These are phyloP conservation scores for Hemicordylus capensis DNA, from an alignment of 2,113 vertebrate genomes.

Conservation along the genomic window DNA sequence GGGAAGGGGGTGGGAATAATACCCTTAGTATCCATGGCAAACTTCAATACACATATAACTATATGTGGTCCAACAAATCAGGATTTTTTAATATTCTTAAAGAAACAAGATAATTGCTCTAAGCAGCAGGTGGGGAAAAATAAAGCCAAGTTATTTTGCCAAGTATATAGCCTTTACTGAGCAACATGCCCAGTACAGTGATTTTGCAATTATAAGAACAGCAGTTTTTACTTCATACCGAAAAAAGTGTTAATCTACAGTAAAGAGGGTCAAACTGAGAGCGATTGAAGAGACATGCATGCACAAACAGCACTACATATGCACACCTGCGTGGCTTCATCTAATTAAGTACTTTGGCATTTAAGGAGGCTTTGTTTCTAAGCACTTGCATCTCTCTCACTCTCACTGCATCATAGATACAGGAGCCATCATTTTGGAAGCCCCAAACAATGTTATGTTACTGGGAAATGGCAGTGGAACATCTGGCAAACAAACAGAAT, in stretches of 20 bases:
- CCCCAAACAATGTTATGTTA: slow-evolving; percentile 3
- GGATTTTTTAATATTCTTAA: slow-evolving; percentile 19
- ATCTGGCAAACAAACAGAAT: slow-evolving; percentile 29
- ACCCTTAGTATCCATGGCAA: neutral
- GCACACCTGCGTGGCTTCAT: neutral
- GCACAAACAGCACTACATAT: neutral
- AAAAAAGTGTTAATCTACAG: slow-evolving; percentile 6
- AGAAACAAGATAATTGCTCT: slow-evolving; percentile 3
- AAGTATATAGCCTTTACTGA: neutral
- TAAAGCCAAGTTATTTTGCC: slow-evolving; percentile 14
- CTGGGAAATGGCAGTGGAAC: slow-evolving; percentile 31
- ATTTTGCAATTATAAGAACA: slow-evolving; percentile 1
- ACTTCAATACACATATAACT: neutral
- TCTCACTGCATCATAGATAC: slow-evolving; percentile 14
- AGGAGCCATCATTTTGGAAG: slow-evolving; percentile 22
- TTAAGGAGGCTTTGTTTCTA: slow-evolving; percentile 5
- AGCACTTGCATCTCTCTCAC: neutral
- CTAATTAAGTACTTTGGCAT: neutral
- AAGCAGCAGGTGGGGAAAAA: slow-evolving; percentile 6
- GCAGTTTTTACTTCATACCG: slow-evolving; percentile 3
- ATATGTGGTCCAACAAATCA: neutral
- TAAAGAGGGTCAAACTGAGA: neutral
- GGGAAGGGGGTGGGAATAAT: no score
- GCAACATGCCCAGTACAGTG: neutral
- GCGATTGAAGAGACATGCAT: neutral